Evolutionary conservation across 2,797 vertebrate species (phyloP).

Genomic region (Menidia menidia): DNA sequence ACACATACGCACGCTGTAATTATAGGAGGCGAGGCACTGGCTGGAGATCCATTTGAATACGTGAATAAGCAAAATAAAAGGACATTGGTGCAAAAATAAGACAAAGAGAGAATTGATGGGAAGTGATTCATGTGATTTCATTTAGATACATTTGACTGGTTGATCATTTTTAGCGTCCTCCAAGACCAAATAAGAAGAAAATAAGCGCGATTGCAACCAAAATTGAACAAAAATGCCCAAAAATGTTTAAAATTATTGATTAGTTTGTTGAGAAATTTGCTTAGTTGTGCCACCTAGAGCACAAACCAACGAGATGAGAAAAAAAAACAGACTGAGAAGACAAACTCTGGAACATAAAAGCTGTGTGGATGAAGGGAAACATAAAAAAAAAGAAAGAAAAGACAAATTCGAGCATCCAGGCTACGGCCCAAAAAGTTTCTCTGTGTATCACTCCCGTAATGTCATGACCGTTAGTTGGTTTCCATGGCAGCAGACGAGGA

Average conservation of each 20-base stretch:
- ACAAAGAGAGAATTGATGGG: conserved; percentile 7
- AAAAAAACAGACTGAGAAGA: too few relatives aligned
- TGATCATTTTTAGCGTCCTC: too few relatives aligned
- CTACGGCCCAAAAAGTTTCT: conserved; percentile 40
- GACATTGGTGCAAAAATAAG: conserved; percentile 35
- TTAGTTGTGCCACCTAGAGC: too few relatives aligned
- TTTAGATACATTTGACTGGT: too few relatives aligned
- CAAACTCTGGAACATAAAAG: neutral
- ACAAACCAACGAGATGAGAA: too few relatives aligned
- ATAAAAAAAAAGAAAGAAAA: neutral
- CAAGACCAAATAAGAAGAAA: too few relatives aligned
- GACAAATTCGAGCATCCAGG: conserved; percentile 5
- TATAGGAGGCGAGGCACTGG: conserved; percentile 60
- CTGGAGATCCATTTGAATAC: conserved; percentile 61
- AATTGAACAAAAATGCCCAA: too few relatives aligned
- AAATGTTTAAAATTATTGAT: too few relatives aligned
- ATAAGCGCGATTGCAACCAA: too few relatives aligned
- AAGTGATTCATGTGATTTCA: too few relatives aligned
- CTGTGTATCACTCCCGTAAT: conserved; percentile 31
- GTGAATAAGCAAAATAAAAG: conserved; percentile 23
- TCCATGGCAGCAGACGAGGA: conserved; percentile 67
- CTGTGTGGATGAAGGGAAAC: neutral
- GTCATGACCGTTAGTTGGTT: conserved; percentile 51
- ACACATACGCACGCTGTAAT: conserved; percentile 60
- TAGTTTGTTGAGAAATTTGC: too few relatives aligned